Base-by-base conservation (phyloP, 2,888 invertebrate species). In the Chaetogeoica ovagalla region DNA sequence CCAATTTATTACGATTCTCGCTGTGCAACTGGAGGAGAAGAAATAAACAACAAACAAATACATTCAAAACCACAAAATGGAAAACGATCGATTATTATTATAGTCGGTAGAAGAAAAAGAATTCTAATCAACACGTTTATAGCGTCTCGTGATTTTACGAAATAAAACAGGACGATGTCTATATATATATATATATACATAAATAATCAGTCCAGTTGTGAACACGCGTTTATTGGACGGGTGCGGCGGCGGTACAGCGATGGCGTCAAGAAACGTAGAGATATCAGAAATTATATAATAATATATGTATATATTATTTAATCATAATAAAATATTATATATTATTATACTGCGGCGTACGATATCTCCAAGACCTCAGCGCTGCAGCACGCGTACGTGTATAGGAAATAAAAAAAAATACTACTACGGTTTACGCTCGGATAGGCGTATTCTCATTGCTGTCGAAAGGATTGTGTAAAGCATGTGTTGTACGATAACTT, bases 401-500 rank as follows among this genome's bases (percentile, higher is more conserved):
- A 11, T 48, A 13, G 13, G 48, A 48, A 48, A 13, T 23, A n/a
- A 15, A 9, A 30, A 48, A 21, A n/a, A n/a, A n/a, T n/a, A n/a
- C n/a, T n/a, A n/a, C n/a, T 17, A 68, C 63, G 65, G 60, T 66
- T 68, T 65, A 73, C 48, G 23, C 21, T 68, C 39, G 57, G 23
- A 30, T 30, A 81, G 65, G 48, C 57, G 52, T 59, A 48, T 60
- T 69, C 68, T 69, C n/a, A 30, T 74, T 11, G 30, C 66, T 74
- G 81, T 74, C 81, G 68, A 74, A 66, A 74, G 30, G 59, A 66
- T 52, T 13, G 9, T 75, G 30, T 55, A 57, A 59, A 1, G 30
- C 30, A 30, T 30, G 30, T 59, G 43, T 59, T 52, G 15, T 52
- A 55, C 30, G 55, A 19, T 9, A 9, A 9, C 19, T 39, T 74